Conservation (phyloP, 2,888 invertebrate genomes). For the Eristalis arbustorum region DNA sequence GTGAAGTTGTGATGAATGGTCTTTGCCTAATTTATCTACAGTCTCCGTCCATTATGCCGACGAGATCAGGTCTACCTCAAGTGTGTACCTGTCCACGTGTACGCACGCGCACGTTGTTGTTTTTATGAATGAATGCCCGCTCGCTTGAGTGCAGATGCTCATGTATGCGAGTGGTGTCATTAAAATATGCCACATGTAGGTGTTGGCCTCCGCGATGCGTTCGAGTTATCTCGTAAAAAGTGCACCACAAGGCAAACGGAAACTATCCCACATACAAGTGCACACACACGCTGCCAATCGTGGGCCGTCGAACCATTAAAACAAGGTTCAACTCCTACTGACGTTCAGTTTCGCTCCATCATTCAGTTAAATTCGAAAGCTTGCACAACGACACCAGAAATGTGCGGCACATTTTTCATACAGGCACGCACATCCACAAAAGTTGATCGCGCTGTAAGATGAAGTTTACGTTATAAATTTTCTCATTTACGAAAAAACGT, state of each 20-base stretch:
- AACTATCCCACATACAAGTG: not conserved
- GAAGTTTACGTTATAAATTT: not conserved
- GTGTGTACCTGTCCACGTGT: not conserved
- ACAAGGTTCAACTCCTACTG: not conserved
- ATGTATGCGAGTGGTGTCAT: not conserved
- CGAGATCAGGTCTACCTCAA: not conserved
- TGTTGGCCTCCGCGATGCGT: not conserved
- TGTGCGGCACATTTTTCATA: not conserved
- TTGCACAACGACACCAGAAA: not conserved
- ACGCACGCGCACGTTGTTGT: not conserved
- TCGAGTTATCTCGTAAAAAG: not conserved
- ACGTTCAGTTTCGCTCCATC: not conserved
- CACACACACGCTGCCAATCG: not conserved
- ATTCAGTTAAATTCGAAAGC: not conserved
- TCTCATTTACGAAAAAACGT: not conserved
- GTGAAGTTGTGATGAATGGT: not conserved
- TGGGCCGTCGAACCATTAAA: not conserved
- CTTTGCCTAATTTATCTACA: not conserved
- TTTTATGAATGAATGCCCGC: not conserved
- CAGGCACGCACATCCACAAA: not conserved
- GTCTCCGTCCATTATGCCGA: not conserved
- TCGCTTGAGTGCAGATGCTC: not conserved
- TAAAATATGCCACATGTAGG: not conserved
- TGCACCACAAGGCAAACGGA: not conserved
- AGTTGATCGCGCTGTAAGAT: not conserved